A percentile compares a stretch with the other conserved stretches of the same genome.
Evolutionary conservation across 2,113 vertebrate genomes (phyloP).

Genomic region (Podarcis raffonei): DNA sequence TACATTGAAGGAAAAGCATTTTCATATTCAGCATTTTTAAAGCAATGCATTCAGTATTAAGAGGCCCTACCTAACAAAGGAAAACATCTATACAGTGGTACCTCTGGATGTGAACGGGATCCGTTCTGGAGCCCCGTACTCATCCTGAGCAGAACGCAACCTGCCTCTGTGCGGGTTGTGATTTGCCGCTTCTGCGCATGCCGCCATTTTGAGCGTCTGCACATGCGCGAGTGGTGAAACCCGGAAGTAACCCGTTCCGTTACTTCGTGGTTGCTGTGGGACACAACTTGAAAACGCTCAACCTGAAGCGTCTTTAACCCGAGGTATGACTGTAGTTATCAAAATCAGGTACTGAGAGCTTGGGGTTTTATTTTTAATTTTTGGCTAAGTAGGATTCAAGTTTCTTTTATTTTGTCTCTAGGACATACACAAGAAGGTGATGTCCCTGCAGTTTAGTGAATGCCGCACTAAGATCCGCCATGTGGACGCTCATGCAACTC

Average conservation of each 20-base stretch:
- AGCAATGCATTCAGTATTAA: not conserved
- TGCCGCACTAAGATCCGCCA: slow-evolving; percentile 98
- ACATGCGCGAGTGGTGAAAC: no score
- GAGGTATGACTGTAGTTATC: not conserved
- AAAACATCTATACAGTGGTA: not conserved
- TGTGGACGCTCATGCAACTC: slow-evolving; percentile 94
- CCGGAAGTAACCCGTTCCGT: no score
- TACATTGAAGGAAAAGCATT: not conserved
- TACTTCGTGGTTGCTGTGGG: no score
- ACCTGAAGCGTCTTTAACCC: no score
- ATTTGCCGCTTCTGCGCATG: no score
- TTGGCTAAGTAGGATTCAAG: not conserved
- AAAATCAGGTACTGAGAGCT: not conserved
- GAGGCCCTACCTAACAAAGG: not conserved
- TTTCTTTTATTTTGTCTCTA: slow-evolving; percentile 43
- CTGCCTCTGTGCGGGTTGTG: no score
- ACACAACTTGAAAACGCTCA: no score
- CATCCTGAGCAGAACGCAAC: no score
- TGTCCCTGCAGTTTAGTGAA: slow-evolving; percentile 97
- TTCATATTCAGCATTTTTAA: not conserved
- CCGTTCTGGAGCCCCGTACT: no score
- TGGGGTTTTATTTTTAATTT: not conserved
- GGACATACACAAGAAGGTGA: slow-evolving; percentile 99
- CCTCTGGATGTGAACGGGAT: no score
- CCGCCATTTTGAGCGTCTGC: no score